These are phyloP conservation scores for Acropora yongei DNA, from an alignment of 64 coral and sea anemone genomes.

Conservation along the genomic window DNA sequence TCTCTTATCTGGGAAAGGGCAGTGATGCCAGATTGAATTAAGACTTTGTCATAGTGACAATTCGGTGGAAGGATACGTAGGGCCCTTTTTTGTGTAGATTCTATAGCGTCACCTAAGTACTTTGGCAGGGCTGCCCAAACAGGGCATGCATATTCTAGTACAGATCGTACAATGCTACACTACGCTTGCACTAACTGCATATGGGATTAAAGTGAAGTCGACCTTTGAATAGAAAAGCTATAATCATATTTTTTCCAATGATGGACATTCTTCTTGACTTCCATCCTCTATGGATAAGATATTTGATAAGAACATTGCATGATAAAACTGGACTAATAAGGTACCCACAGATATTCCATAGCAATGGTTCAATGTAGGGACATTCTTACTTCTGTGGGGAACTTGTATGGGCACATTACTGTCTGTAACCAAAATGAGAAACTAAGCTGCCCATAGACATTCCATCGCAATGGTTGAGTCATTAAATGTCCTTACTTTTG, in stretches of 20 bases:
- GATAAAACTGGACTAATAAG: background rate
- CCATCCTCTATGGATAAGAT: background rate
- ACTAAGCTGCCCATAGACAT: background rate
- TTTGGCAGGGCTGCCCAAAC: no score
- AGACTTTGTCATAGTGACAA: no score
- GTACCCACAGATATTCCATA: conserved; percentile 9
- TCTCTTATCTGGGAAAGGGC: no score
- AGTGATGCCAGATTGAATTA: no score
- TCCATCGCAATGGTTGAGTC: background rate
- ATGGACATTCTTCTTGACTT: background rate
- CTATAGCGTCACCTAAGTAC: no score
- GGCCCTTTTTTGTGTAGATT: no score
- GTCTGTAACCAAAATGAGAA: background rate
- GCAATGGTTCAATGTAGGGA: background rate
- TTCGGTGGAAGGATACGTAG: no score
- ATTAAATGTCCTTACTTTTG: background rate
- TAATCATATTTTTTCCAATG: background rate
- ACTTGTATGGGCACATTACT: background rate
- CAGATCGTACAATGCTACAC: no score
- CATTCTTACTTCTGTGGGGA: background rate
- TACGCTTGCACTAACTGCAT: background rate
- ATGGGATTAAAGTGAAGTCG: conserved; percentile 1
- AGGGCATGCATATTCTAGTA: no score
- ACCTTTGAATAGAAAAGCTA: background rate
- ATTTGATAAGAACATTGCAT: background rate